Conservation (phyloP, 2,888 invertebrate species). For the Caenorhabditis becei region DNA sequence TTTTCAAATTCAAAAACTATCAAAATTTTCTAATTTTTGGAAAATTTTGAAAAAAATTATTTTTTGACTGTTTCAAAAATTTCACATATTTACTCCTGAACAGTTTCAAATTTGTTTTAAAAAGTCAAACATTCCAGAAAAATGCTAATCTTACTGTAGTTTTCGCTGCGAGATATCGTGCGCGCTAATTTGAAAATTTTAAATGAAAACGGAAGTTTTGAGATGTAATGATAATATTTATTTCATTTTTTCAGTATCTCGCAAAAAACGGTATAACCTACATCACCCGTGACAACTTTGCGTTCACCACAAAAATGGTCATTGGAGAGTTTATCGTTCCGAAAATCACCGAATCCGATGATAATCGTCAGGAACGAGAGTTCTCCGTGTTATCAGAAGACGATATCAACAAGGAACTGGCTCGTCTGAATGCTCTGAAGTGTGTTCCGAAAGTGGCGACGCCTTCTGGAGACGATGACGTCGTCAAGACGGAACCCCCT, state of each 20-base stretch:
- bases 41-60: no score
- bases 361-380: constrained; percentile 28
- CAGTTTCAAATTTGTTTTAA: no score
- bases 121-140: no score
- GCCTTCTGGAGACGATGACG: constrained; percentile 14
- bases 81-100: no score
- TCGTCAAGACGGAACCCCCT: background rate
- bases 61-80: no score
- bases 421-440: constrained; percentile 82
- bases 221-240: no score
- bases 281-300: constrained; percentile 91
- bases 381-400: constrained; percentile 41
- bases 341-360: constrained; percentile 31
- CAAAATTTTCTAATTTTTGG: no score
- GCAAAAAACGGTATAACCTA: constrained; percentile 86
- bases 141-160: no score
- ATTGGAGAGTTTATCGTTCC: constrained; percentile 90
- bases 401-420: constrained; percentile 85
- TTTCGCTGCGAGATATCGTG: no score
- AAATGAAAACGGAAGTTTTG: no score
- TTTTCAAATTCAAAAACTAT: no score
- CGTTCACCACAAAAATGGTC: constrained; percentile 91
- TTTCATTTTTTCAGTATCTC: constrained; percentile 86
- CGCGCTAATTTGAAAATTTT: no score
- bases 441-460: constrained; percentile 16